phyloP scores from a whole-genome alignment of 2,888 invertebrate genomes.

The Hyles lineata region DNA sequence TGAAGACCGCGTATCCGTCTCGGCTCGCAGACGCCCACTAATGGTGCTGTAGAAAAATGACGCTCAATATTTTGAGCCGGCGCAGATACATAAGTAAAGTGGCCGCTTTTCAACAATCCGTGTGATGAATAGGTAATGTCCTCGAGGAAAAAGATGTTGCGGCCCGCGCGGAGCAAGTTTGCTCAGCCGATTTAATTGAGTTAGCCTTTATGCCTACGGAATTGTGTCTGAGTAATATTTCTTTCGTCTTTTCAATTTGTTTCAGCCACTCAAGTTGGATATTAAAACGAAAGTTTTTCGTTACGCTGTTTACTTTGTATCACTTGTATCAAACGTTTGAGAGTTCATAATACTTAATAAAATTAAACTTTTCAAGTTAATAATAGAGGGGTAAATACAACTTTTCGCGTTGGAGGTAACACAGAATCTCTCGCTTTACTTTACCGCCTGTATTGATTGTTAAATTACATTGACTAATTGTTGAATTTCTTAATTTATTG shows the following conservation, averaged over 20 bases:
- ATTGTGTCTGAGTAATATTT: slow-evolving; percentile 45
- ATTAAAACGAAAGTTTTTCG: slow-evolving; percentile 36
- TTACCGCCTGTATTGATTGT: neutral
- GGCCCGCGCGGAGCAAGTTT: slow-evolving; percentile 53
- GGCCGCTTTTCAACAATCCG: slow-evolving; percentile 64
- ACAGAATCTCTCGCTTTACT: neutral
- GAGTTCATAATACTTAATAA: slow-evolving; percentile 17
- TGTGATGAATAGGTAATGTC: slow-evolving; percentile 73
- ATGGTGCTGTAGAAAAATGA: slow-evolving; percentile 73
- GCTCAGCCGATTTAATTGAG: slow-evolving; percentile 59
- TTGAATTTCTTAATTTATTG: neutral
- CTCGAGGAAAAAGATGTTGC: slow-evolving; percentile 58
- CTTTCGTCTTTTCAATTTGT: slow-evolving; percentile 42
- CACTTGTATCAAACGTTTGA: slow-evolving; percentile 22
- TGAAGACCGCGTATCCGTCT: slow-evolving; percentile 63
- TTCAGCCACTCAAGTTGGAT: slow-evolving; percentile 35
- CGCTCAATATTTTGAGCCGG: slow-evolving; percentile 59
- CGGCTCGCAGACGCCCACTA: slow-evolving; percentile 66
- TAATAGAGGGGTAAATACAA: neutral
- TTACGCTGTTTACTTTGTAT: slow-evolving; percentile 39
- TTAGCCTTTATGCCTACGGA: slow-evolving; percentile 54
- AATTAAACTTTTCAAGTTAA: slow-evolving; percentile 13
- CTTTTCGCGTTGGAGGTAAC: neutral
- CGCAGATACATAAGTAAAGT: slow-evolving; percentile 59
- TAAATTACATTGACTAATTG: neutral